These are phyloP conservation scores for Drosophila monieri DNA, from an alignment of 2,888 invertebrate species.

Conservation along the genomic window DNA sequence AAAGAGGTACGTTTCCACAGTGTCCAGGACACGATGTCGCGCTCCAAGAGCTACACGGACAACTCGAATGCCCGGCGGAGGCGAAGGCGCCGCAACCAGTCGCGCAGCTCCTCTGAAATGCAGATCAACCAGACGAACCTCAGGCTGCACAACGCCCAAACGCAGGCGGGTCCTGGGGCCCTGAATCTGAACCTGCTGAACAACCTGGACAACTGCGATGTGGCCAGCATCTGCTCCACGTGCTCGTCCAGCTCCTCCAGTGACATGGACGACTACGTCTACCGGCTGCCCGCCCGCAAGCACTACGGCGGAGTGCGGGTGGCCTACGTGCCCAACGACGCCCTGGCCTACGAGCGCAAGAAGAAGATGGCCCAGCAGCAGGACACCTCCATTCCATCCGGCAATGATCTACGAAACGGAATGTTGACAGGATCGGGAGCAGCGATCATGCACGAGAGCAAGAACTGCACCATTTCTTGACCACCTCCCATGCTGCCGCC, in stretches of 20 bases:
- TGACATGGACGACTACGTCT: conserved; percentile 94
- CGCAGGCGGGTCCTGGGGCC: conserved; percentile 67
- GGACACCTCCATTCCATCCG: conserved; percentile 41
- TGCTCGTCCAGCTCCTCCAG: conserved; percentile 94
- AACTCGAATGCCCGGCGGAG: conserved; percentile 82
- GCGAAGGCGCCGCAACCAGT: conserved; percentile 81
- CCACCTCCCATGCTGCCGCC: conserved; percentile 82
- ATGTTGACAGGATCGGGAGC: conserved; percentile 43
- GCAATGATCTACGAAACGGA: conserved; percentile 55
- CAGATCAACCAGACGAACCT: conserved; percentile 83
- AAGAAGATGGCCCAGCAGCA: conserved; percentile 85
- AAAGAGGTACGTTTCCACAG: conserved; percentile 83
- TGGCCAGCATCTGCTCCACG: conserved; percentile 93
- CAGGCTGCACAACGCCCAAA: conserved; percentile 81
- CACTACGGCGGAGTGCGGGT: conserved; percentile 95
- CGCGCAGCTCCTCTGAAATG: conserved; percentile 83
- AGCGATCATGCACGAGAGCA: conserved; percentile 85
- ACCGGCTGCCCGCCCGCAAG: conserved; percentile 91
- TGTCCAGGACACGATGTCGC: conserved; percentile 84
- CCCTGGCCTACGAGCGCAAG: conserved; percentile 91
- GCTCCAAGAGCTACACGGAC: conserved; percentile 86
- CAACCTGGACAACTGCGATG: conserved; percentile 85
- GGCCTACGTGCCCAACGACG: conserved; percentile 96
- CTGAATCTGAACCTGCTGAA: conserved; percentile 59
- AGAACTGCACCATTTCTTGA: conserved; percentile 95